Base-by-base conservation (phyloP, 2,888 invertebrate species). In the Pollenia labialis region DNA sequence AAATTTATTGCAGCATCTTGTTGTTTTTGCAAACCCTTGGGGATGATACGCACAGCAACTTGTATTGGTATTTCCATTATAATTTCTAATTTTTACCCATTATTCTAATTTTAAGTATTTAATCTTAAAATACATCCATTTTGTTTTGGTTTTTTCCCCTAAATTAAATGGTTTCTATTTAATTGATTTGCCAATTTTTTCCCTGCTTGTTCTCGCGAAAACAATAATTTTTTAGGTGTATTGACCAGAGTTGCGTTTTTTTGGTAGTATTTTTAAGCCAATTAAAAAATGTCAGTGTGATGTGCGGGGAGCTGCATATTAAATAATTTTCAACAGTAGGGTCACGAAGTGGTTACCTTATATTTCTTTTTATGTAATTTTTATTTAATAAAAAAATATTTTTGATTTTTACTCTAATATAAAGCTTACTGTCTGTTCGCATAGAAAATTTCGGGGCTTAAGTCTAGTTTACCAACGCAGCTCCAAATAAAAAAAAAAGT, bases 1-100 rank as follows among this genome's bases (percentile, higher is more conserved):
- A 66, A 76, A 46, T 80, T 58, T 42, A 32, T 56, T 58, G 18
- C 56, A 50, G 18, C 18, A 6, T 76, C 74, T 69, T 64, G 42
- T 69, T 75, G 68, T 40, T 90, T 89, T 88, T 89, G 87, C 95
- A 95, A 89, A 93, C 94, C 87, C 94, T 93, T 94, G 56, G 96
- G 95, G 90, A 94, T 95, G 81, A 96, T 93, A 88, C 96, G 94
- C 79, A 96, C 95, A 32, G 96, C 96, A 87, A 96, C 96, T 94
- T 96, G 96, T 87, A 96, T 95, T 87, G 95, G 95, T 88, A 95
- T 95, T 94, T 96, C 96, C 96, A 96, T 96, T 77, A 40, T 58
- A 9, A 3, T 56, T 62, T 1, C 32, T 42, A 46, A n/a, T 81
- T 58, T 44, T 46, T 50, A 12, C 64, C 32, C 48, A 68, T 68